Evolutionary conservation across 2,888 invertebrate species (phyloP).

Genomic region (Dryocosmus kuriphilus): DNA sequence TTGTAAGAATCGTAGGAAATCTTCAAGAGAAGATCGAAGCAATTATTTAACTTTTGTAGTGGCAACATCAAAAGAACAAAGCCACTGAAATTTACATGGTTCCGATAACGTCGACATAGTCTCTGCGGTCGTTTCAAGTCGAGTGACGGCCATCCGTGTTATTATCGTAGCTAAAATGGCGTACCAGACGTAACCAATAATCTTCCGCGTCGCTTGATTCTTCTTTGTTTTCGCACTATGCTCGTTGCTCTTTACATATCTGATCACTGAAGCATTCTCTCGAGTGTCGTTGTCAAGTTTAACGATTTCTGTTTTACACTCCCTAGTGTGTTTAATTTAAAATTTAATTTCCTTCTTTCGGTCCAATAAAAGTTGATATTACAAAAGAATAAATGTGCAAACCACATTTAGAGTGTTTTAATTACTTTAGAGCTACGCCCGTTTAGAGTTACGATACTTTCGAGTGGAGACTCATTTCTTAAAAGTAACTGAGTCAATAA

Average conservation of each 20-base stretch:
- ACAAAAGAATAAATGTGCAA: too few species aligned
- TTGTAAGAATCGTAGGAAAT: too few species aligned
- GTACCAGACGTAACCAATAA: constrained; percentile 43
- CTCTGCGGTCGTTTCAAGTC: constrained; percentile 35
- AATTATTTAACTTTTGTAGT: constrained; percentile 9
- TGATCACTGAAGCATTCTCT: constrained; percentile 84
- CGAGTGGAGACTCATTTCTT: not conserved
- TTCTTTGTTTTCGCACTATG: constrained; percentile 82
- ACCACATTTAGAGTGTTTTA: not conserved
- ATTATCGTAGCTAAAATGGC: constrained; percentile 32
- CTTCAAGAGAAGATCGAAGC: not conserved
- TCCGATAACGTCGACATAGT: constrained; percentile 63
- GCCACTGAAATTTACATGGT: constrained; percentile 63
- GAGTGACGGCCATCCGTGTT: constrained; percentile 25
- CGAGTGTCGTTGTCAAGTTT: constrained; percentile 77
- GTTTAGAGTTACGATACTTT: not conserved
- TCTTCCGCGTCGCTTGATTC: constrained; percentile 71
- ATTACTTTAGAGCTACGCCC: not conserved
- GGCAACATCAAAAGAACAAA: constrained; percentile 17
- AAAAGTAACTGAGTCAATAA: constrained; percentile 26
- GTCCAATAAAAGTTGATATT: too few species aligned
- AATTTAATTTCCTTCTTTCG: not conserved
- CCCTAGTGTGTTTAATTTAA: not conserved
- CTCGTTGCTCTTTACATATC: constrained; percentile 82
- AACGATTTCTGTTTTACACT: not conserved